Evolutionary conservation across 2,888 invertebrate genomes (phyloP), one percentile per base, ranked within the genome.

Genomic region (Agrotis segetum): DNA sequence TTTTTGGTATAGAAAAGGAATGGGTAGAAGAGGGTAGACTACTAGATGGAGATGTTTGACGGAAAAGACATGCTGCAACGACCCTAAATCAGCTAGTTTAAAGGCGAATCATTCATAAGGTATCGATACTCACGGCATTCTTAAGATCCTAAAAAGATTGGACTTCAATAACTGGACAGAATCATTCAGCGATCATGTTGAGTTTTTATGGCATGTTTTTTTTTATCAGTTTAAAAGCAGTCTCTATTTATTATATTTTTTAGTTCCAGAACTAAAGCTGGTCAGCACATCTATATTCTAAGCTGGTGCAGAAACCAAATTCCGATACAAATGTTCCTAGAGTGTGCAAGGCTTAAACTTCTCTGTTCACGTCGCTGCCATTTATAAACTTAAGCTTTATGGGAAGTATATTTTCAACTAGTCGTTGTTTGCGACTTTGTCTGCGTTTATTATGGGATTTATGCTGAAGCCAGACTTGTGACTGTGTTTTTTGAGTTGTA

Each of bases 361-460:
- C 24, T 19, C 17, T 16, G 24, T 17, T 19, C 69, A 70, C 71
- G 71, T 44, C 44, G 24, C 17, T 7, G 19, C 71, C 40, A 70
- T 70, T 71, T 71, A 50, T 71, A 58, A 71, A 69, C 58, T 58
- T 29, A 65, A 47, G 29, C 44, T 40, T 40, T 17, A 34, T 34
- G 11, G 11, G 17, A 44, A 19, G 44, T 59, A 50, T 49, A 71
- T 71, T 71, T 71, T n/a, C 71, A 50, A 19, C 65, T 17, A 2
- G 29, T 13, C 16, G 16, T 46, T 62, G 16, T 13, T 13, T 5
- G 29, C 4, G 46, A 61, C 16, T 46, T 19, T 3, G 19, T 47
- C 16, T 61, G 19, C 29, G 19, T 61, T 0, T 65, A 29, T 47
- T 46, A 24, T 61, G 6, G 55, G n/a, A n/a, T n/a, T 55, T 17